phyloP scores from a whole-genome alignment of 2,113 vertebrate genomes.

The Emydura subglobosa region DNA sequence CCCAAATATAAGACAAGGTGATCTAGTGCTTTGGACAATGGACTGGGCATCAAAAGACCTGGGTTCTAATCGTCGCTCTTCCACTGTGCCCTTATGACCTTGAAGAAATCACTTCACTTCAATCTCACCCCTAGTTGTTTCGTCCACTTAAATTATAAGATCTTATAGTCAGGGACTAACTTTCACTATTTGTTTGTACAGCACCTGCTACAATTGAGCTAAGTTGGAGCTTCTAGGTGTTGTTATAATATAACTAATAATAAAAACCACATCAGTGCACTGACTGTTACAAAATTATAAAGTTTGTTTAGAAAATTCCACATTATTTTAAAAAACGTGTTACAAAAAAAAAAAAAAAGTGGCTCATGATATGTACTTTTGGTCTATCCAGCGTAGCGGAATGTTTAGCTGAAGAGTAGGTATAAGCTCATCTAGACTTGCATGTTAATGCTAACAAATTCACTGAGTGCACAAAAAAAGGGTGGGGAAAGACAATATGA shows the following conservation, averaged over 20 bases:
- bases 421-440: not conserved
- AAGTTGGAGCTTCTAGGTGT: not conserved
- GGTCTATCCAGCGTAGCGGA: not conserved
- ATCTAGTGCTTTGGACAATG: not conserved
- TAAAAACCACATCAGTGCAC: not conserved
- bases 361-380: not conserved
- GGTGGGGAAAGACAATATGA: not conserved
- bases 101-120: not conserved
- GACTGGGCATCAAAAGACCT: not conserved
- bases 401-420: not conserved
- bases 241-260: not conserved
- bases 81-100: not conserved
- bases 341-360: too few species aligned
- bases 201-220: not conserved
- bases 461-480: not conserved
- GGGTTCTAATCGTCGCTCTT: not conserved
- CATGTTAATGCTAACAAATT: not conserved
- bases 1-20: not conserved
- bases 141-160: not conserved
- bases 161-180: not conserved
- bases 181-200: not conserved
- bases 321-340: fast-evolving
- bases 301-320: not conserved
- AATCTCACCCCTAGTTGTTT: not conserved
- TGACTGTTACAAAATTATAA: not conserved